These are phyloP conservation scores for Pachycephala philippinensis DNA, from an alignment of 2,113 vertebrate genomes.

Conservation along the genomic window DNA sequence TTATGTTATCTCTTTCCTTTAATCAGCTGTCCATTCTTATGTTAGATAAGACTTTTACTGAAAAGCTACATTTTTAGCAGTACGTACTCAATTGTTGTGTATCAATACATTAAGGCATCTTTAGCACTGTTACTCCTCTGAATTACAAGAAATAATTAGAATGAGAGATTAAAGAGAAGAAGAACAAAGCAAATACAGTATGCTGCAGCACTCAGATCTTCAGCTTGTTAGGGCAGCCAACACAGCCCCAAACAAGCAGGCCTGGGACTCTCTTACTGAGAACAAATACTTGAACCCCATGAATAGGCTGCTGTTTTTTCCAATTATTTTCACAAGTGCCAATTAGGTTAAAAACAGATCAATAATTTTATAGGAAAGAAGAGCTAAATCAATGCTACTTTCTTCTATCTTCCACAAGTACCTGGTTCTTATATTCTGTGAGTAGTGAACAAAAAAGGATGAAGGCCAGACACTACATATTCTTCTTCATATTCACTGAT, in stretches of 20 bases:
- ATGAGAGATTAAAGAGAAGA: constrained; percentile 42
- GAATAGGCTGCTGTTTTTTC: background rate
- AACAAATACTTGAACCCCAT: constrained; percentile 41
- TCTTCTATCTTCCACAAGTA: background rate
- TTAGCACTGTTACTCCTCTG: background rate
- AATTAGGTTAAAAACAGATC: constrained; percentile 66
- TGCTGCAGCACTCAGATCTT: background rate
- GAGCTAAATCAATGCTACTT: constrained; percentile 38
- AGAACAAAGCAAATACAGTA: constrained; percentile 27
- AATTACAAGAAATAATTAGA: background rate
- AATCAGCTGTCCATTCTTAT: background rate
- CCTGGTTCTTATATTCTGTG: background rate
- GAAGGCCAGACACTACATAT: background rate
- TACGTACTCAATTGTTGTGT: background rate
- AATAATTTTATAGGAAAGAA: constrained; percentile 2
- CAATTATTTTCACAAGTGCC: constrained; percentile 57
- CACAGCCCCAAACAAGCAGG: background rate
- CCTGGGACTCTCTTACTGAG: background rate
- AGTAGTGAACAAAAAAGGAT: background rate
- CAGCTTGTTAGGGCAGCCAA: background rate
- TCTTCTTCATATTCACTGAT: constrained; percentile 7
- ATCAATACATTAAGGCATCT: background rate
- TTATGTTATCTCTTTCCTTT: background rate
- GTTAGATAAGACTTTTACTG: background rate
- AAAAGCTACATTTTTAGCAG: background rate